phyloP scores from a whole-genome alignment of 2,888 invertebrate genomes.

The Amphipoea lucens region DNA sequence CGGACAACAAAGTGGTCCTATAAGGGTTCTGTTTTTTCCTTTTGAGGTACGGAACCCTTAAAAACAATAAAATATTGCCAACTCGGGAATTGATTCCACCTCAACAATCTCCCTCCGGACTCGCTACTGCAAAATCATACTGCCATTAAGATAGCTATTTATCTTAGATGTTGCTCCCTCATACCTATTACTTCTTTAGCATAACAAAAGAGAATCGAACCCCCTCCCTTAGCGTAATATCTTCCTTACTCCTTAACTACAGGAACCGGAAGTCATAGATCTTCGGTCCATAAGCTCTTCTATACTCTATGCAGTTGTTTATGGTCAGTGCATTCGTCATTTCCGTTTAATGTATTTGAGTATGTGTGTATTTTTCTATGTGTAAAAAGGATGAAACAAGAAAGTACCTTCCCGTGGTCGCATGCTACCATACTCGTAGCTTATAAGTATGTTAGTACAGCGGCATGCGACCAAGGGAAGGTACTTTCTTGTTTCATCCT shows the following conservation, averaged over 20 bases:
- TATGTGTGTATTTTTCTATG: background rate
- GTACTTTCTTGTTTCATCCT: too few relatives aligned
- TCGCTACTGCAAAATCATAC: slow-evolving; percentile 4
- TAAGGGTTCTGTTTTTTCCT: too few relatives aligned
- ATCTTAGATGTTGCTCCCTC: slow-evolving; percentile 39
- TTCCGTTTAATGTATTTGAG: slow-evolving; percentile 55
- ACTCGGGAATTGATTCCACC: background rate
- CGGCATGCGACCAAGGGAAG: too few relatives aligned
- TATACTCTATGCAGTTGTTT: slow-evolving; percentile 53
- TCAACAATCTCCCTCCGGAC: too few relatives aligned
- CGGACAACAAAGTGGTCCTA: too few relatives aligned
- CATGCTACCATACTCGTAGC: too few relatives aligned
- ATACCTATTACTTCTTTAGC: slow-evolving; percentile 44
- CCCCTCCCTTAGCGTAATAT: slow-evolving; percentile 55
- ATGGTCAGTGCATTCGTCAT: slow-evolving; percentile 54
- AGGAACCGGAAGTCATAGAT: slow-evolving; percentile 74
- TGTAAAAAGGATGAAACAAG: too few relatives aligned
- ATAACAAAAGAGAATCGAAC: slow-evolving; percentile 61
- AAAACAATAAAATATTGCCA: too few relatives aligned
- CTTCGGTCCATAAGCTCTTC: slow-evolving; percentile 70
- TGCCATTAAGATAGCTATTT: slow-evolving; percentile 28
- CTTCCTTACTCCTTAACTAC: slow-evolving; percentile 52
- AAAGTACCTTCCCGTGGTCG: too few relatives aligned
- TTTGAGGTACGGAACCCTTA: too few relatives aligned
- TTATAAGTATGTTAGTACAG: too few relatives aligned